Conservation (phyloP, 2,888 invertebrate species). For the Dryobotodes eremita region DNA sequence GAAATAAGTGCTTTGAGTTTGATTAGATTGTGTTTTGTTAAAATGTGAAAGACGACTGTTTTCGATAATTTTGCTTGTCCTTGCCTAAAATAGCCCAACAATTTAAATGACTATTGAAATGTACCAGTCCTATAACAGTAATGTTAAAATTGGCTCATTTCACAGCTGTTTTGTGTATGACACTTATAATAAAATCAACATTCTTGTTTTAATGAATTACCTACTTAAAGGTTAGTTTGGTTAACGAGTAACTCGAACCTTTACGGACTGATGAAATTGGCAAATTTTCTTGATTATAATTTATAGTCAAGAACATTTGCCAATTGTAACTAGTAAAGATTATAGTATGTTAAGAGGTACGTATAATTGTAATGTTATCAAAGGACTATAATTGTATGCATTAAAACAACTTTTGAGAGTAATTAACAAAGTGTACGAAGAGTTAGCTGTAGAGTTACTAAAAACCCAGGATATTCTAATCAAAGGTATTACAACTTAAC, state of each 20-base stretch:
- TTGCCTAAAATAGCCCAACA: constrained; percentile 23
- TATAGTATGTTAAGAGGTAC: background rate
- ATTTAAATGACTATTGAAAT: constrained; percentile 39
- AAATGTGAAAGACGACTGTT: constrained; percentile 24
- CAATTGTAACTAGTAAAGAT: background rate
- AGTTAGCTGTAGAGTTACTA: background rate
- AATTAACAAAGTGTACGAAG: background rate
- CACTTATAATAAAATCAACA: constrained; percentile 43
- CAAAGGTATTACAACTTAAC: background rate
- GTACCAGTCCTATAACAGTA: constrained; percentile 28
- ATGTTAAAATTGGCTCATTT: constrained; percentile 27
- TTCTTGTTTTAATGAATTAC: constrained; percentile 43
- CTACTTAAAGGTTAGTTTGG: constrained; percentile 12
- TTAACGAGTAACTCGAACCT: constrained; percentile 5
- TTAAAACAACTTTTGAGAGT: no score
- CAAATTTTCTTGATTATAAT: constrained; percentile 6
- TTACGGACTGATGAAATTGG: background rate
- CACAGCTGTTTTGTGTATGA: constrained; percentile 28
- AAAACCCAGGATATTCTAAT: background rate
- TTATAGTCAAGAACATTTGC: no score
- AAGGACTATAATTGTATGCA: background rate
- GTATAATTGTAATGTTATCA: background rate
- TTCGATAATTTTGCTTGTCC: constrained; percentile 2
- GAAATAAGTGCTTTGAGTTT: background rate
- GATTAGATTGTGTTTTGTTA: background rate